Evolutionary conservation across 2,797 vertebrate genomes (phyloP).

Genomic region (Anguilla anguilla): DNA sequence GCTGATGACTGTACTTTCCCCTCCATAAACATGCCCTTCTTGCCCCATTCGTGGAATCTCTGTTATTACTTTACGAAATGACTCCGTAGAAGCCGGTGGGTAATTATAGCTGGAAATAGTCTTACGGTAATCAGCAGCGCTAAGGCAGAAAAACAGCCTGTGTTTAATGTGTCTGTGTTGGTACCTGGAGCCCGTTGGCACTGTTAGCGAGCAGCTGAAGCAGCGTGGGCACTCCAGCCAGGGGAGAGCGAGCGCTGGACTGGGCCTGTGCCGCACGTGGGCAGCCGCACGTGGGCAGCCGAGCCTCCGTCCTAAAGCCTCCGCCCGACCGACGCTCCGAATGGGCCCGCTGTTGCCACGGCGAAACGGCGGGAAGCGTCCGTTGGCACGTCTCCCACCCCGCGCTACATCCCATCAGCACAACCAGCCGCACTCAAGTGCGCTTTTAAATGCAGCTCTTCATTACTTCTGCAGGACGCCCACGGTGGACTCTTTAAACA

Average conservation of each 20-base stretch:
- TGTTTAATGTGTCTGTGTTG: background rate
- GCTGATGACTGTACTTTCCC: background rate
- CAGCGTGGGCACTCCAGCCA: background rate
- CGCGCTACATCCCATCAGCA: background rate
- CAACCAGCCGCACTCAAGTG: background rate
- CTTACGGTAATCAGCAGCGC: background rate
- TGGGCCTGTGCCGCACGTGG: background rate
- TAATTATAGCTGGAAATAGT: background rate
- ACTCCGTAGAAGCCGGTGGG: background rate
- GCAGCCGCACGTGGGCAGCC: background rate
- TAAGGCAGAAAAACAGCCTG: background rate
- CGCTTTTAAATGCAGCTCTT: background rate
- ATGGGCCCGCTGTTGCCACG: background rate
- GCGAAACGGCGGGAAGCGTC: background rate
- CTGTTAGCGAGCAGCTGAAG: background rate
- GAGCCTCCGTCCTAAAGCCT: constrained; percentile 4
- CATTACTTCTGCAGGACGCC: too few relatives aligned
- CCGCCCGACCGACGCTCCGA: background rate
- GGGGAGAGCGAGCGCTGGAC: background rate
- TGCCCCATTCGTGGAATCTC: background rate
- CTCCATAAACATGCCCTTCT: background rate
- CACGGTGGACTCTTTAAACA: constrained; percentile 47
- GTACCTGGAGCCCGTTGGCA: background rate
- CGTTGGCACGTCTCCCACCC: background rate
- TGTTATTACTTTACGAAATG: background rate